A percentile compares a stretch with the other conserved stretches of the same genome.
Conservation (phyloP, 2,888 invertebrate species). For the Troglohyphantes excavatus region DNA sequence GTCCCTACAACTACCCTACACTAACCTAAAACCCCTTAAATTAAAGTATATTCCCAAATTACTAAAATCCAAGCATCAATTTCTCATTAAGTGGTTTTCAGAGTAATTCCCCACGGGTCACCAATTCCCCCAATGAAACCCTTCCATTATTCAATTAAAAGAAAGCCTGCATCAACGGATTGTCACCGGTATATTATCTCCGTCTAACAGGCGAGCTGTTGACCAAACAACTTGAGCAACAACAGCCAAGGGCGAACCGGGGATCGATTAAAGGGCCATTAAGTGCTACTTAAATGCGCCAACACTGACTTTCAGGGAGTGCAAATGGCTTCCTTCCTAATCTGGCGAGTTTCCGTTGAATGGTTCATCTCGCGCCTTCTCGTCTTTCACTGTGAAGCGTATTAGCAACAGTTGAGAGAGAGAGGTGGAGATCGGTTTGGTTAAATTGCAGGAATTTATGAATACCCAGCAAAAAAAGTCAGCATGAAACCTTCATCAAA, state of each 20-base stretch:
- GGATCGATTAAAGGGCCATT: conserved; percentile 48
- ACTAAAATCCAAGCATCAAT: too few species aligned
- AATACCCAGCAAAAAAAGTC: too few species aligned
- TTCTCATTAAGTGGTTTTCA: too few species aligned
- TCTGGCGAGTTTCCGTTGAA: conserved; percentile 26
- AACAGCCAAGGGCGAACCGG: conserved; percentile 12
- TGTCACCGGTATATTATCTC: conserved; percentile 30
- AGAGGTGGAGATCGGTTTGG: too few species aligned
- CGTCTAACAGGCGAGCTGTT: not conserved
- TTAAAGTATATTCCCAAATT: too few species aligned
- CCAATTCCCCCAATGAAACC: not conserved
- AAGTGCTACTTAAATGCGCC: conserved; percentile 51
- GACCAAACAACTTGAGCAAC: conserved; percentile 23
- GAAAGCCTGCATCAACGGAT: conserved; percentile 5
- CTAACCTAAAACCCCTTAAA: too few species aligned
- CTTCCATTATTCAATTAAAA: conserved; percentile 39
- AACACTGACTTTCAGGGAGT: not conserved
- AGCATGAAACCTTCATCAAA: too few species aligned
- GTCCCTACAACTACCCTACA: too few species aligned
- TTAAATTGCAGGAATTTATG: too few species aligned
- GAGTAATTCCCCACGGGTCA: not conserved
- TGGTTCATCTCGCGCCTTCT: not conserved
- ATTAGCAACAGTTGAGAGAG: not conserved
- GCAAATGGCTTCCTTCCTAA: conserved; percentile 37
- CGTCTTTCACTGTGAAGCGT: not conserved